These are phyloP conservation scores for Chiloscyllium plagiosum DNA, from an alignment of 2,113 vertebrate genomes.

Conservation along the genomic window DNA sequence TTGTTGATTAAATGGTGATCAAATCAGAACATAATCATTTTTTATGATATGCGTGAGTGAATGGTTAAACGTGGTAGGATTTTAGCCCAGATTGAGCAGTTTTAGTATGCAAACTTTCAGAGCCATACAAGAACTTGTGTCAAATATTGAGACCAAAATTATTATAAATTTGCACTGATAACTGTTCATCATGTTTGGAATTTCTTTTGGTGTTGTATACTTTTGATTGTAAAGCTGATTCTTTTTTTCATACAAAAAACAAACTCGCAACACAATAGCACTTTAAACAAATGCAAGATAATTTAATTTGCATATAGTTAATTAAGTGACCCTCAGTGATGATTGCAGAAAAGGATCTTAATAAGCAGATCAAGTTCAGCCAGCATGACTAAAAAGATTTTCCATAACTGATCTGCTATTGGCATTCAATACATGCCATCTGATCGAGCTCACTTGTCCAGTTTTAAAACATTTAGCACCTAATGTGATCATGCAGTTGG, in stretches of 20 bases:
- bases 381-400: conserved; percentile 33
- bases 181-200: not conserved
- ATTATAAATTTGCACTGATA: not conserved
- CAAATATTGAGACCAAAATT: not conserved
- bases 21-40: not conserved
- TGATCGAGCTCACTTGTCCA: conserved; percentile 29
- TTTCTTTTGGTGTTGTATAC: not conserved
- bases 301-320: conserved; percentile 33
- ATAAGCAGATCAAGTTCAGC: conserved; percentile 24
- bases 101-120: not conserved
- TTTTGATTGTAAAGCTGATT: not conserved
- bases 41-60: not conserved
- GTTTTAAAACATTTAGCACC: conserved; percentile 27
- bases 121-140: not conserved
- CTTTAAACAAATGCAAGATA: conserved; percentile 22
- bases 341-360: conserved; percentile 16
- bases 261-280: conserved; percentile 21
- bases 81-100: not conserved
- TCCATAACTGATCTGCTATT: conserved; percentile 13
- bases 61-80: not conserved
- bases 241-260: not conserved
- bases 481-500: conserved; percentile 8
- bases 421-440: conserved; percentile 13
- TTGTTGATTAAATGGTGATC: not conserved
- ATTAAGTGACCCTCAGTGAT: conserved; percentile 25